Evolutionary conservation across 2,797 vertebrate species (phyloP).

Genomic region (Synaphobranchus kaupii): DNA sequence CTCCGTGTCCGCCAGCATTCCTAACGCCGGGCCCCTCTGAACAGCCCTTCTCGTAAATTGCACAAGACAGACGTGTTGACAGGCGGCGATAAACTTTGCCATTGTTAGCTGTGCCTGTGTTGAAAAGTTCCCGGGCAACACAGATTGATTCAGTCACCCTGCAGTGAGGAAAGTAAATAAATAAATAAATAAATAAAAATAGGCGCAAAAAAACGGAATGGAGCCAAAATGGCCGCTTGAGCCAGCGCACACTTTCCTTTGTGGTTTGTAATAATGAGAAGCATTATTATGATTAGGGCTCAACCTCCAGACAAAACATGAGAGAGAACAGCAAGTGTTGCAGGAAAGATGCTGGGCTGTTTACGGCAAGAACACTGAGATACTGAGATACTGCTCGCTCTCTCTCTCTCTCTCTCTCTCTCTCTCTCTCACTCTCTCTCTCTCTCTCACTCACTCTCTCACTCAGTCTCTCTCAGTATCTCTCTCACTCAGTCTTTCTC

Average conservation of each 20-base stretch:
- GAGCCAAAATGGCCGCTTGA: slow-evolving; percentile 42
- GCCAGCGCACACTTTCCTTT: slow-evolving; percentile 57
- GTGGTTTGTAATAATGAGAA: slow-evolving; percentile 44
- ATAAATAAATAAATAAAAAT: too few relatives aligned
- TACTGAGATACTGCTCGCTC: too few relatives aligned
- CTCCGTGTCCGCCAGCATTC: slow-evolving; percentile 33
- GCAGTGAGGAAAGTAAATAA: slow-evolving; percentile 37
- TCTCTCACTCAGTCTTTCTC: not conserved
- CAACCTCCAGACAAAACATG: slow-evolving; percentile 54
- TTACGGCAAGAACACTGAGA: not conserved
- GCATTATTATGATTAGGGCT: slow-evolving; percentile 49
- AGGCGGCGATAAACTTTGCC: slow-evolving; percentile 57
- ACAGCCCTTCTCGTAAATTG: slow-evolving; percentile 60
- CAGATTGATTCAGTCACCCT: slow-evolving; percentile 56
- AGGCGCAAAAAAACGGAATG: slow-evolving; percentile 46
- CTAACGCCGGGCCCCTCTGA: slow-evolving; percentile 38
- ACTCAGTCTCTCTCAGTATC: too few relatives aligned
- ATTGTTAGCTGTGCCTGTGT: slow-evolving; percentile 56
- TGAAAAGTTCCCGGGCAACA: slow-evolving; percentile 46
- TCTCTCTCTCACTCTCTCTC: not conserved
- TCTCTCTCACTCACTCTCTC: not conserved
- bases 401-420: too few relatives aligned
- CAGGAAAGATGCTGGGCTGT: slow-evolving; percentile 32
- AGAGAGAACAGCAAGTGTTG: not conserved
- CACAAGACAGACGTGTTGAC: slow-evolving; percentile 50